Evolutionary conservation across 2,888 invertebrate species (phyloP), one percentile per base, ranked within the genome.

Genomic region (Aspidapion aeneum): DNA sequence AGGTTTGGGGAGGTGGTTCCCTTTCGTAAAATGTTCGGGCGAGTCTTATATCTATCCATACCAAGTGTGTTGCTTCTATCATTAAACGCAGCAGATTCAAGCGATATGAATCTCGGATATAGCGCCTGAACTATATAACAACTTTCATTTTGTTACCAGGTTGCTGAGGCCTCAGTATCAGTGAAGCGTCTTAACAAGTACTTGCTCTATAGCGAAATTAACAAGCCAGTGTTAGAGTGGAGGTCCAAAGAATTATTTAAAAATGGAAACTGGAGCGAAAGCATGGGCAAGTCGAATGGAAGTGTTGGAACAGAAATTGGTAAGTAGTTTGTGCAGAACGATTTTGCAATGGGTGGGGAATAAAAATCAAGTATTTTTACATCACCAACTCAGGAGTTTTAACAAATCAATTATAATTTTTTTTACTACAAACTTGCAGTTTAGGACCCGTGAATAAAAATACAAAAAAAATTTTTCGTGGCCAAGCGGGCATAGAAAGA

Each of bases 131-230:
- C n/a, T 16, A 52, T 18, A 19, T 52, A 52, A 35, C n/a, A n/a
- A 5, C 5, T 52, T 52, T 52, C 17, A 19, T 19, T 18, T 18
- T 58, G 18, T 57, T 35, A 5, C 5, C 50, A 68, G 66, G 58
- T 66, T 1, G 71, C 72, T n/a, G 94, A 95, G 81, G 89, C 89
- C 0, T 79, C 85, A 21, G 90, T 95, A 58, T 90, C 93, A 5
- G 86, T 92, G 58, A 84, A 83, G 62, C 84, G 95, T 58, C 80
- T 94, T 35, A 86, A 85, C 81, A 86, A 79, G 77, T 89, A 83
- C 68, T 77, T 85, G 79, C 68, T 82, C 65, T 82, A 82, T 70
- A 83, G 83, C 5, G 85, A 85, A 73, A 77, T 73, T 73, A 35
- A 81, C 77, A 66, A 74, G 20, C 66, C 73, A 0, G 68, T 62